Conservation (phyloP, 2,797 vertebrate genomes). For the Argentina silus region DNA sequence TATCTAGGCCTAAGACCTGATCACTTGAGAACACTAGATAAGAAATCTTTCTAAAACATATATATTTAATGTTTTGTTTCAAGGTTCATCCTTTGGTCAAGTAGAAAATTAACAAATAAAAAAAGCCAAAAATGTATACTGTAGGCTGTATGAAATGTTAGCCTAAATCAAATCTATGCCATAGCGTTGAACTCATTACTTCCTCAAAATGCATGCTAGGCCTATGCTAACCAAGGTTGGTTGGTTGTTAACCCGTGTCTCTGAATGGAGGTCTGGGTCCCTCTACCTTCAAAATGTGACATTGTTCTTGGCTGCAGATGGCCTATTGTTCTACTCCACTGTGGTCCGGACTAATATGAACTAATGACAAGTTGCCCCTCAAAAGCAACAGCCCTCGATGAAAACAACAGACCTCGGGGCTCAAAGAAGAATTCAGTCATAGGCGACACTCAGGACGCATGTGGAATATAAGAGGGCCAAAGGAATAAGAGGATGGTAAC, state of each 20-base stretch:
- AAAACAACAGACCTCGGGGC: background rate
- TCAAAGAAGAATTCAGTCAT: background rate
- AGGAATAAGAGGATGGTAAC: background rate
- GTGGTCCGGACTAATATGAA: constrained; percentile 28
- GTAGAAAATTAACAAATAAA: background rate
- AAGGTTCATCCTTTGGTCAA: background rate
- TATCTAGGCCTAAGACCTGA: background rate
- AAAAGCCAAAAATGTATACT: background rate
- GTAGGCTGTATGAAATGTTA: background rate
- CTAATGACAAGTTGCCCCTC: constrained; percentile 20
- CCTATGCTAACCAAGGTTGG: too few relatives aligned
- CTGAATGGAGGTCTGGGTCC: constrained; percentile 5
- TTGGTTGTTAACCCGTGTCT: background rate
- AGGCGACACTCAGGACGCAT: background rate
- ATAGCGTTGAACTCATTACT: too few relatives aligned
- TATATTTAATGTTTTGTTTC: background rate
- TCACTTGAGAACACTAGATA: background rate
- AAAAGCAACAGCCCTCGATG: constrained; percentile 5
- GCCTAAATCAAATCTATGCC: background rate
- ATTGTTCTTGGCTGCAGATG: constrained; percentile 70
- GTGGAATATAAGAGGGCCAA: background rate
- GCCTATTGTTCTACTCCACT: constrained; percentile 63
- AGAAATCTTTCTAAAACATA: background rate
- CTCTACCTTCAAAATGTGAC: constrained; percentile 39
- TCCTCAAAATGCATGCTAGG: too few relatives aligned